Conservation (phyloP, 2,888 invertebrate species). For the Aradus depressus region DNA sequence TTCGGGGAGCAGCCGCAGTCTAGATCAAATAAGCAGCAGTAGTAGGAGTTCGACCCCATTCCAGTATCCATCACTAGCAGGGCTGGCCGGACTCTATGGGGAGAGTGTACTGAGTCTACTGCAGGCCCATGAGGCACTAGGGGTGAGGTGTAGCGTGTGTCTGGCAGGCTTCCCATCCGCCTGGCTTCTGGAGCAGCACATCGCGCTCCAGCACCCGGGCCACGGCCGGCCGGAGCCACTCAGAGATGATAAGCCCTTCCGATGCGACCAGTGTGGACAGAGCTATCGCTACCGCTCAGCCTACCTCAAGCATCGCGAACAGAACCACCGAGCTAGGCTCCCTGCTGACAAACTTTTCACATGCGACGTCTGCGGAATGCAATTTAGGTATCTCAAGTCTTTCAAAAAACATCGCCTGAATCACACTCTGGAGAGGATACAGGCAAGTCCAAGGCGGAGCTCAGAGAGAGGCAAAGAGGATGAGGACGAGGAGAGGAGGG, state of each 20-base stretch:
- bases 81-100: constrained; percentile 35
- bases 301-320: constrained; percentile 72
- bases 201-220: constrained; percentile 67
- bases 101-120: constrained; percentile 23
- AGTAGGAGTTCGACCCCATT: constrained; percentile 46
- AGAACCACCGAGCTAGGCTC: constrained; percentile 74
- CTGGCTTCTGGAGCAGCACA: constrained; percentile 79
- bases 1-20: constrained; percentile 27
- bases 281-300: constrained; percentile 81
- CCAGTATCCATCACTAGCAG: constrained; percentile 38
- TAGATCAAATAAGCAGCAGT: constrained; percentile 29
- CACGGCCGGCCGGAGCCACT: constrained; percentile 35
- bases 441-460: constrained; percentile 37
- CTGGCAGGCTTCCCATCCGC: constrained; percentile 76
- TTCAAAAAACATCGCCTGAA: constrained; percentile 83
- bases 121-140: constrained; percentile 24
- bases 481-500: constrained; percentile 32
- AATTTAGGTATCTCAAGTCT: constrained; percentile 77
- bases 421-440: constrained; percentile 71
- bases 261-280: constrained; percentile 84
- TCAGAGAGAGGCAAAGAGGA: constrained; percentile 24
- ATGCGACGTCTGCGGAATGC: constrained; percentile 86
- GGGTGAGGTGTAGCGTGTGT: constrained; percentile 61
- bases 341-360: constrained; percentile 84
- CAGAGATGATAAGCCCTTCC: constrained; percentile 72